Conservation (phyloP, 2,888 invertebrate genomes). For the Willowsia nigromaculata region DNA sequence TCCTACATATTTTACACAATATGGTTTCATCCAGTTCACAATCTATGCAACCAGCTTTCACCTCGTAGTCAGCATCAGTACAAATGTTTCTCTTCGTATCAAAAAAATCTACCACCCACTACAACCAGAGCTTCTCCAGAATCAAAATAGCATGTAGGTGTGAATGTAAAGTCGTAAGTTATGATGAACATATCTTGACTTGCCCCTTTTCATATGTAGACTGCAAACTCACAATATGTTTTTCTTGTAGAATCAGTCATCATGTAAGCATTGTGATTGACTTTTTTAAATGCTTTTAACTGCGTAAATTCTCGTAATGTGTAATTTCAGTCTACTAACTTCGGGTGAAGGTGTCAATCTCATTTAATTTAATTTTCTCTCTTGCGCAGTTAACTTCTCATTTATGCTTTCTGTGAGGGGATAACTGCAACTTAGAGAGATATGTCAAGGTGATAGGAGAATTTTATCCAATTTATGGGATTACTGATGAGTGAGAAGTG, state of each 20-base stretch:
- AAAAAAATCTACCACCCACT: neutral
- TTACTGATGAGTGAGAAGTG: too few species aligned
- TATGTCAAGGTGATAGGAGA: too few species aligned
- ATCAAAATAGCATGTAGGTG: neutral
- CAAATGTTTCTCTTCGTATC: neutral
- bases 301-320: too few species aligned
- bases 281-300: too few species aligned
- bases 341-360: too few species aligned
- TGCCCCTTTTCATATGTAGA: neutral
- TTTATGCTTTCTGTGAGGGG: too few species aligned
- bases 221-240: neutral
- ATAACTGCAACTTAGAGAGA: too few species aligned
- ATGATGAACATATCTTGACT: neutral
- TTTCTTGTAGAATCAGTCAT: neutral
- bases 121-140: neutral
- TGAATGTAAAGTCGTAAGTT: neutral
- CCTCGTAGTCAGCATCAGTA: neutral
- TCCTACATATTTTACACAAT: slow-evolving; percentile 28
- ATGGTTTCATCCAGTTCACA: neutral
- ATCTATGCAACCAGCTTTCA: neutral
- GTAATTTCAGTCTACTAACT: too few species aligned
- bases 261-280: neutral
- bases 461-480: too few species aligned
- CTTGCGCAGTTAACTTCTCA: too few species aligned
- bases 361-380: too few species aligned